Evolutionary conservation across 2,113 vertebrate genomes (phyloP), one percentile per base, ranked within the genome.

Genomic region (Cynocephalus volans): DNA sequence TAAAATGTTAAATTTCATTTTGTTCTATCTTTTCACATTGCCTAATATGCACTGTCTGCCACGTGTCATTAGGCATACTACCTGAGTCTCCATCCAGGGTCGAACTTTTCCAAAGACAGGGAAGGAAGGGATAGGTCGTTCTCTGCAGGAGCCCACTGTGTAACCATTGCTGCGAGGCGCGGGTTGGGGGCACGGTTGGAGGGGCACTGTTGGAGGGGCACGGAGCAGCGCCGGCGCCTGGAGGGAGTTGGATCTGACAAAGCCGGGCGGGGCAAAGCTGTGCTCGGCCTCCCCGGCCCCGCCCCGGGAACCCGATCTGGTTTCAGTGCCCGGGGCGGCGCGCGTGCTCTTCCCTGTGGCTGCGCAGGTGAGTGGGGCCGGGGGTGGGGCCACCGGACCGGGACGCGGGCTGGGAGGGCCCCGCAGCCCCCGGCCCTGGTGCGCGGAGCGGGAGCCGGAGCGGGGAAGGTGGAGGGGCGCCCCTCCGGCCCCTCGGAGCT

Each of bases 1-100:
- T 95, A 97, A 98, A 98, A 79, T 85, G 56, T 90, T 97, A 79
- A 73, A 76, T 96, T 95, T 93, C 85, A 58, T 86, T 67, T 48
- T 62, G 89, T 93, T 90, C 18, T 67, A 0, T 86, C 48, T 76
- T 89, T 95, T 69, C 75, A 45, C 62, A 52, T 54, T 79, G 69
- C n/a, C 48, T 69, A 52, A 41, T 56, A 12, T 24, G 48, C 54
- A 36, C 24, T 81, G 33, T 10, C 18, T 85, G 26, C 62, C 21
- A 1, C 31, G 15, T 76, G n/a, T 60, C 17, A 18, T 13, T 36
- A 58, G 48, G 36, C 48, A 24, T 15, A 83, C 64, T 33, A 13
- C 31, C 24, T 9, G 18, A 73, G 11, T 85, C 75, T 62, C 80
- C 26, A 60, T 60, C 8, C n/a, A 23, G 23, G 76, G 52, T 41